Percentiles rank a stretch among this genome's conserved stretches.
These are phyloP conservation scores for Volucella inanis DNA, from an alignment of 2,888 invertebrate genomes.

Conservation along the genomic window DNA sequence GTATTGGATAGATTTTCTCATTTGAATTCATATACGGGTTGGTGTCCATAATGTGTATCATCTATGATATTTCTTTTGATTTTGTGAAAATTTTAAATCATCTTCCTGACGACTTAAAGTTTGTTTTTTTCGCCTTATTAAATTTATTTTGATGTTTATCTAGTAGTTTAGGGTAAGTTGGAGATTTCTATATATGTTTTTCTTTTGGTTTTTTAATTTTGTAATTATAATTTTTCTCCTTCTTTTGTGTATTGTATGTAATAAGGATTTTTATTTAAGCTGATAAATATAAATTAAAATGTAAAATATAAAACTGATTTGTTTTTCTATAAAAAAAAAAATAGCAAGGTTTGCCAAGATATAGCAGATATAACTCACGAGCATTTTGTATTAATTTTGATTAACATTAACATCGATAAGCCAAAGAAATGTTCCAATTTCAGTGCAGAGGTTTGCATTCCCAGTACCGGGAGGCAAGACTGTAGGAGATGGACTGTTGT, in stretches of 20 bases:
- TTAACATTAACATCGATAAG: too few relatives aligned
- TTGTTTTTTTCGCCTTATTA: conserved; percentile 4
- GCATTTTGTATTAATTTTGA: too few relatives aligned
- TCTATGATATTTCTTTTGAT: conserved; percentile 1
- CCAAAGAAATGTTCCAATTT: too few relatives aligned
- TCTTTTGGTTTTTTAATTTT: neutral
- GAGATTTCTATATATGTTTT: neutral
- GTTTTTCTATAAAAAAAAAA: conserved; percentile 1
- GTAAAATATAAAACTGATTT: conserved; percentile 33
- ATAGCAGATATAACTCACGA: too few relatives aligned
- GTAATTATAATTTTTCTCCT: conserved; percentile 47
- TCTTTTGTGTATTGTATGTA: conserved; percentile 37
- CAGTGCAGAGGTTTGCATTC: too few relatives aligned
- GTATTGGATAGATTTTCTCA: conserved; percentile 12
- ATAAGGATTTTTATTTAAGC: conserved; percentile 55
- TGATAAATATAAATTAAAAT: conserved; percentile 65
- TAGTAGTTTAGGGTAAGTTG: conserved; percentile 14
- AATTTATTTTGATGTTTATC: neutral
- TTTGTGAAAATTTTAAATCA: conserved; percentile 25
- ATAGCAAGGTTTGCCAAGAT: too few relatives aligned
- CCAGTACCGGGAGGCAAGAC: too few relatives aligned
- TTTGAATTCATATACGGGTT: conserved; percentile 35
- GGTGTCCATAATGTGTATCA: conserved; percentile 39
- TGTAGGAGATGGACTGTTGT: too few relatives aligned
- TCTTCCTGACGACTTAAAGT: conserved; percentile 18